These are phyloP conservation scores for Chiloscyllium plagiosum DNA, from an alignment of 2,113 vertebrate species.

Conservation along the genomic window DNA sequence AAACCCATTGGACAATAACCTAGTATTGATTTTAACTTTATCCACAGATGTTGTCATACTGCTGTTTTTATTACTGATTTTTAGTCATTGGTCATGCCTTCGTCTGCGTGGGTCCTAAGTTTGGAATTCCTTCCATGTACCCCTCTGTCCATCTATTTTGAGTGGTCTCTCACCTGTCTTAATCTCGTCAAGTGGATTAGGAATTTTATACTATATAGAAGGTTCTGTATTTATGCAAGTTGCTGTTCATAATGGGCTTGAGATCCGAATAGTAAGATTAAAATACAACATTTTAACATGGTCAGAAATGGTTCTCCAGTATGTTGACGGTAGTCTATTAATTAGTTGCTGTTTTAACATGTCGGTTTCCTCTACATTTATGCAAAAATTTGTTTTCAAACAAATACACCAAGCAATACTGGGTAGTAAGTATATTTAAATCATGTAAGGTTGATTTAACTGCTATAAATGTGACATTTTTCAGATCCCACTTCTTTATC, in stretches of 20 bases:
- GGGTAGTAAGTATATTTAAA: neutral
- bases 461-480: neutral
- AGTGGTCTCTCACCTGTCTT: neutral
- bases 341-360: neutral
- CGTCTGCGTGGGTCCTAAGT: neutral
- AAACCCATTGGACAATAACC: too few relatives aligned
- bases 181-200: neutral
- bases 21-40: too few relatives aligned
- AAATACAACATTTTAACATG: neutral
- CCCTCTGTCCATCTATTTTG: neutral
- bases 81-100: neutral
- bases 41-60: too few relatives aligned
- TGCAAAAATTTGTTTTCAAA: neutral
- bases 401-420: too few relatives aligned
- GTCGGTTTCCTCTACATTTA: neutral
- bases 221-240: neutral
- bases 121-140: neutral
- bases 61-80: neutral
- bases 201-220: too few relatives aligned
- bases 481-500: slow-evolving; percentile 26
- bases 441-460: too few relatives aligned
- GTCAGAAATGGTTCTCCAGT: neutral
- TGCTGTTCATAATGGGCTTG: neutral
- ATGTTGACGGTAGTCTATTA: neutral
- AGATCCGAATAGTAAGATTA: neutral